Evolutionary conservation across 2,888 invertebrate genomes (phyloP), one percentile per base, ranked within the genome.

Genomic region (Gymnosoma rotundatum): DNA sequence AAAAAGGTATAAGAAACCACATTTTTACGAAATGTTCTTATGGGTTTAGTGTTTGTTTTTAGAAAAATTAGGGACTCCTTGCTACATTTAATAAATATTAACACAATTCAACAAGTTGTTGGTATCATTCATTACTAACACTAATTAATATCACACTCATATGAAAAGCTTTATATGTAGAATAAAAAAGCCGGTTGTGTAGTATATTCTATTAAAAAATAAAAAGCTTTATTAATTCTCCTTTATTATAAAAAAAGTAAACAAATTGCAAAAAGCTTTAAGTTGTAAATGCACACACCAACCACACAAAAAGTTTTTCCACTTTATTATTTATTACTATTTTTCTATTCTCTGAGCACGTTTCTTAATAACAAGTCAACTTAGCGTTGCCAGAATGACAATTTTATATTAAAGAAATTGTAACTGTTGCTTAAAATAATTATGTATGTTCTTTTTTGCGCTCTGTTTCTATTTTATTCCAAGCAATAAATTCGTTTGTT

Each of bases 1-100:
- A 86, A 21, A 90, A 75, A 20, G 87, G 86, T 25, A 91, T 83
- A 66, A 88, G 74, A 58, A 91, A 90, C 92, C 90, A 92, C 92
- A 92, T 92, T 81, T 86, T 89, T 36, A 60, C 52, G 36, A n/a
- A 74, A 50, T 32, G 10, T 5, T n/a, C 32, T 4, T 10, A n/a
- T 45, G 4, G 12, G 2, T 18, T 52, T 36, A 8, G 14, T 52
- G 20, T 42, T 25, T 8, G 0, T 6, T 14, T 20, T 61, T 20
- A 7, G 1, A 25, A 45, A 32, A 25, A 56, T 0, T 25, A 10
- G 25, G 5, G 0, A 56, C 14, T 16, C 20, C 20, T 42, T 12
- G 25, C 25, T 12, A 21, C 4, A 25, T 56, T 21, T 12, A 21
- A 21, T 21, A 67, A 54, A 20, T 14, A n/a, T 52, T 18, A 45